Conservation (phyloP, 2,888 invertebrate species). For the Clepsis dumicolana region DNA sequence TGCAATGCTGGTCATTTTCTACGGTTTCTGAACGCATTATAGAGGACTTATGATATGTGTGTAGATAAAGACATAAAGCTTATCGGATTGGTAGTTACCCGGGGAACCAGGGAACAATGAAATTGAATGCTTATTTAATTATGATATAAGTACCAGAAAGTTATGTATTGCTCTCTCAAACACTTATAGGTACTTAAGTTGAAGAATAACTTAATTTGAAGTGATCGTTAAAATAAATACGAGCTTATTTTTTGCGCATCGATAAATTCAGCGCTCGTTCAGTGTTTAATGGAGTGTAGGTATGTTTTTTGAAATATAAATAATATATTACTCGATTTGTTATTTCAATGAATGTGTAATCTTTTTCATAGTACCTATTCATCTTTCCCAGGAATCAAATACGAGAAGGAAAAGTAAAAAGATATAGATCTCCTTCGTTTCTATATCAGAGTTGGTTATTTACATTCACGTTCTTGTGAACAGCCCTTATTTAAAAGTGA, state of each 20-base stretch:
- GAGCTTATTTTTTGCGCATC: constrained; percentile 7
- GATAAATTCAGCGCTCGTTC: constrained; percentile 3
- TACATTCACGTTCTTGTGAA: neutral
- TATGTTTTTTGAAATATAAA: constrained; percentile 6
- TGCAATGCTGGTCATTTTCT: too few relatives aligned
- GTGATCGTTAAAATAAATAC: constrained; percentile 3
- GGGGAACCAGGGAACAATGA: too few relatives aligned
- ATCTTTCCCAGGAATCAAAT: neutral
- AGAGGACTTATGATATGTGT: too few relatives aligned
- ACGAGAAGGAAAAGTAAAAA: neutral
- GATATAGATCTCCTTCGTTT: neutral
- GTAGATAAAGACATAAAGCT: too few relatives aligned
- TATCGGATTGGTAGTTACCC: too few relatives aligned
- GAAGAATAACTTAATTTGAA: neutral
- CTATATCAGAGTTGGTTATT: neutral
- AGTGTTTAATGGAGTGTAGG: constrained; percentile 4
- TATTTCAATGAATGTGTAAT: constrained; percentile 1
- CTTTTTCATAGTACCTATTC: neutral
- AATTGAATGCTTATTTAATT: neutral
- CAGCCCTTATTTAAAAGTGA: neutral
- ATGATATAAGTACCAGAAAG: neutral
- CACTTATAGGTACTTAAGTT: neutral
- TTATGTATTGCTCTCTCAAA: neutral
- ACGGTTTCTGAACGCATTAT: too few relatives aligned
- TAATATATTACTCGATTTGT: neutral